A percentile compares a stretch with the other conserved stretches of the same genome.
Conservation (phyloP, 2,797 vertebrate genomes). For the Pipistrellus pipistrellus region DNA sequence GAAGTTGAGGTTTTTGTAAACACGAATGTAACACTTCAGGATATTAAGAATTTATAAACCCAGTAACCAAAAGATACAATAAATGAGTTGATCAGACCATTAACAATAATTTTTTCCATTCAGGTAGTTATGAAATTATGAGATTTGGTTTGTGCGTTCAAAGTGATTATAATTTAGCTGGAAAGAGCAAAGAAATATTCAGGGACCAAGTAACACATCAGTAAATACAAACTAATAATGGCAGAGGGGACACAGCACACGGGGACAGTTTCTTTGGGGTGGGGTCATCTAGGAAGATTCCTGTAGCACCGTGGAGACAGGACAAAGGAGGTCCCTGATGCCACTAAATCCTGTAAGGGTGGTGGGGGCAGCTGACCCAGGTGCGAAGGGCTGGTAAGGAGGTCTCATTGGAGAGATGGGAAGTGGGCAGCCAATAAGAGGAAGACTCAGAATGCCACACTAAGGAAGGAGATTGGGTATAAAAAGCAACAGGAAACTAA, state of each 20-base stretch:
- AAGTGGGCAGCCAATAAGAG: background rate
- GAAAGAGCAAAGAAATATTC: conserved; percentile 32
- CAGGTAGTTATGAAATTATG: background rate
- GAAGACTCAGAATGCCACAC: background rate
- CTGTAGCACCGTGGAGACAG: background rate
- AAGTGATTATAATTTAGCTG: background rate
- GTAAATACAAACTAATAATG: background rate
- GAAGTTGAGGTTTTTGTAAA: conserved; percentile 61
- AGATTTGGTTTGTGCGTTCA: conserved; percentile 48
- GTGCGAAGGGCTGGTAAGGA: background rate
- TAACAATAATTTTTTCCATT: conserved; percentile 43
- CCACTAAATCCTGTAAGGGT: background rate
- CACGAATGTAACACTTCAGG: conserved; percentile 21
- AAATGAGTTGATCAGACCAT: background rate
- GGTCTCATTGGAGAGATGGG: background rate
- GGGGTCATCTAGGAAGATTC: background rate
- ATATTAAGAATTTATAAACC: conserved; percentile 58
- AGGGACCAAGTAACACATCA: background rate
- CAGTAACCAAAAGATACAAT: conserved; percentile 41
- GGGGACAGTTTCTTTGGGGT: background rate
- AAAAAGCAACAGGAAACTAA: conserved; percentile 62
- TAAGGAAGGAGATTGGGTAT: conserved; percentile 48
- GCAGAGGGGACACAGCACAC: background rate
- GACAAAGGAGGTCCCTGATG: background rate
- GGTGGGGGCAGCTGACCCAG: background rate